Evolutionary conservation across 2,888 invertebrate genomes (phyloP).

Genomic region (Teleogryllus oceanicus): DNA sequence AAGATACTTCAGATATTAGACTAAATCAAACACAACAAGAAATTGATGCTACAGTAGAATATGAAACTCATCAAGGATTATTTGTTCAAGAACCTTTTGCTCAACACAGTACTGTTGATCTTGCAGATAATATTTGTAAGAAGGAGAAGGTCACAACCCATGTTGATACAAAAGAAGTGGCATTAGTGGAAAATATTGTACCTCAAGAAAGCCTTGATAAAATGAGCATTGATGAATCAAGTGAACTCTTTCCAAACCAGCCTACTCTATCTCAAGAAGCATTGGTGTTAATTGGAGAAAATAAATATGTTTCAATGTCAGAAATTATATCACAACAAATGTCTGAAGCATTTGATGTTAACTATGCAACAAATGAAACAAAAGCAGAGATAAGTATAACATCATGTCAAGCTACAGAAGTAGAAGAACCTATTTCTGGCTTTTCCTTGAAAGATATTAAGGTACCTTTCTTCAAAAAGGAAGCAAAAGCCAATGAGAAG

Average conservation of each 20-base stretch:
- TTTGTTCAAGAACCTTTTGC: slow-evolving; percentile 38
- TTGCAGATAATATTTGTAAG: slow-evolving; percentile 19
- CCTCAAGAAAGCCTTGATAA: not conserved
- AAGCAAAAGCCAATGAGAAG: not conserved
- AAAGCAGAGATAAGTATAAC: slow-evolving; percentile 31
- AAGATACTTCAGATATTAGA: slow-evolving; percentile 21
- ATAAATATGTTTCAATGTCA: slow-evolving; percentile 21
- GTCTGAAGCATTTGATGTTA: slow-evolving; percentile 27
- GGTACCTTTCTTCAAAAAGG: not conserved
- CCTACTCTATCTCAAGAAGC: too few relatives aligned
- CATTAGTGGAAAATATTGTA: slow-evolving; percentile 19
- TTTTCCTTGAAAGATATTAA: not conserved
- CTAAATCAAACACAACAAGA: not conserved
- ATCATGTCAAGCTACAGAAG: slow-evolving; percentile 28
- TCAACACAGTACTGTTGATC: slow-evolving; percentile 31
- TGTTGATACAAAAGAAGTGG: slow-evolving; percentile 26
- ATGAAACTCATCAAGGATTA: slow-evolving; percentile 23
- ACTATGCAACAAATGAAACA: slow-evolving; percentile 28
- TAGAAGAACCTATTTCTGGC: slow-evolving; percentile 33
- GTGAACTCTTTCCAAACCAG: too few relatives aligned
- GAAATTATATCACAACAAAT: slow-evolving; percentile 35
- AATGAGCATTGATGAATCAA: not conserved
- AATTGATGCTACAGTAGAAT: slow-evolving; percentile 27
- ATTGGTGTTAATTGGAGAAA: too few relatives aligned
- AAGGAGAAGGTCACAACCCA: slow-evolving; percentile 28